A percentile compares a stretch with the other conserved stretches of the same genome.
Evolutionary conservation across 2,888 invertebrate species (phyloP).

Genomic region (Cephus nigrinus): DNA sequence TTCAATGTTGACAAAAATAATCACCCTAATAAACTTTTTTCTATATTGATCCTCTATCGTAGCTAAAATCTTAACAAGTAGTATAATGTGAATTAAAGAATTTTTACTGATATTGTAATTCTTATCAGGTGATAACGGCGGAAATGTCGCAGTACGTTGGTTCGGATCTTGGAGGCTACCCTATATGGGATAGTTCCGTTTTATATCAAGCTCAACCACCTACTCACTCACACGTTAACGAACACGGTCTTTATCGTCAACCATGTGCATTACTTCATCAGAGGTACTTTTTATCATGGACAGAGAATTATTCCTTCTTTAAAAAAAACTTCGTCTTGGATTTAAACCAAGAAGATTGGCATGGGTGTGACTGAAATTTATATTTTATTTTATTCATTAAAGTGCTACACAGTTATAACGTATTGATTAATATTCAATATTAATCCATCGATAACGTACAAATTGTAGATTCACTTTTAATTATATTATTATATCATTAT

Average conservation of each 20-base stretch:
- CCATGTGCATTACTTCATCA: constrained; percentile 62
- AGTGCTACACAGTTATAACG: too few species aligned
- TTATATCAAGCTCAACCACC: constrained; percentile 61
- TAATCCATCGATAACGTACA: too few species aligned
- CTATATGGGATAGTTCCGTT: constrained; percentile 63
- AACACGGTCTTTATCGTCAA: constrained; percentile 61
- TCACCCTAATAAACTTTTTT: not conserved
- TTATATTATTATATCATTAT: too few species aligned
- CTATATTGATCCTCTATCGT: not conserved
- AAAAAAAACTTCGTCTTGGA: not conserved
- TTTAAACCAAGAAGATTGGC: not conserved
- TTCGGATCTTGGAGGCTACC: constrained; percentile 56
- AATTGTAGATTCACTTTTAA: too few species aligned
- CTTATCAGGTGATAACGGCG: constrained; percentile 36
- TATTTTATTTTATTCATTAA: not conserved
- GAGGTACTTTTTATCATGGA: constrained; percentile 42
- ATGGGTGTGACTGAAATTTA: not conserved
- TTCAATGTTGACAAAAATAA: constrained; percentile 9
- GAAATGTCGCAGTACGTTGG: constrained; percentile 63
- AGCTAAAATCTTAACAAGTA: too few species aligned
- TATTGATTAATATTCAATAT: too few species aligned
- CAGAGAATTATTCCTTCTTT: not conserved
- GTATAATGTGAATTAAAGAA: too few species aligned
- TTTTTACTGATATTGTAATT: not conserved
- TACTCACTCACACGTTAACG: constrained; percentile 57